phyloP scores from a whole-genome alignment of 2,888 invertebrate genomes.

The Melanostoma scalare region DNA sequence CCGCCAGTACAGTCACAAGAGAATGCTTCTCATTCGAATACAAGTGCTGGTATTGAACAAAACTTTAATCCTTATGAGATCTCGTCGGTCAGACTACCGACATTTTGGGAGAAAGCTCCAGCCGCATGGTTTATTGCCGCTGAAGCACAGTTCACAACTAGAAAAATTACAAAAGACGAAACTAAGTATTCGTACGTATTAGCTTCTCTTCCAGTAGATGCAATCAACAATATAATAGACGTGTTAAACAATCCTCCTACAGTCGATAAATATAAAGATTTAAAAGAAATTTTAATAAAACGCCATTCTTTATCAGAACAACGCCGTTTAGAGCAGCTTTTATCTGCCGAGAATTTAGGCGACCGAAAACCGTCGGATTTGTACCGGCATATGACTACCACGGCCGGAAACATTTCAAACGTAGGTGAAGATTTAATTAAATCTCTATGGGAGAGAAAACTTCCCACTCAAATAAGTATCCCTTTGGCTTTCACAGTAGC shows the following conservation, averaged over 20 bases:
- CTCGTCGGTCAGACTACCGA: neutral
- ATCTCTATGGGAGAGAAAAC: neutral
- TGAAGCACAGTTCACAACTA: neutral
- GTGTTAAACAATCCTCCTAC: neutral
- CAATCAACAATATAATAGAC: no score
- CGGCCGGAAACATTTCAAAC: neutral
- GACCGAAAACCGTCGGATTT: neutral
- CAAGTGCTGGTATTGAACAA: no score
- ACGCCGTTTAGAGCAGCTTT: neutral
- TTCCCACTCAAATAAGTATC: neutral
- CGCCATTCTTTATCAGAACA: conserved; percentile 1
- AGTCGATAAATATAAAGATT: conserved; percentile 1
- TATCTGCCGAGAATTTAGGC: neutral
- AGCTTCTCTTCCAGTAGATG: no score
- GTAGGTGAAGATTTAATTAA: neutral
- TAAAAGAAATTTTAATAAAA: neutral
- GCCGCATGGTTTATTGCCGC: conserved; percentile 1
- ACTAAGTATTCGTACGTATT: neutral
- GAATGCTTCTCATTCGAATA: no score
- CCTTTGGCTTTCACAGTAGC: neutral
- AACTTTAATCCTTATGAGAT: neutral
- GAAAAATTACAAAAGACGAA: conserved; percentile 1
- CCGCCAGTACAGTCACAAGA: no score
- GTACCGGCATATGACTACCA: neutral
- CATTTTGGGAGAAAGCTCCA: neutral